phyloP scores from a whole-genome alignment of 2,797 vertebrate species.

The Australoheros facetus region DNA sequence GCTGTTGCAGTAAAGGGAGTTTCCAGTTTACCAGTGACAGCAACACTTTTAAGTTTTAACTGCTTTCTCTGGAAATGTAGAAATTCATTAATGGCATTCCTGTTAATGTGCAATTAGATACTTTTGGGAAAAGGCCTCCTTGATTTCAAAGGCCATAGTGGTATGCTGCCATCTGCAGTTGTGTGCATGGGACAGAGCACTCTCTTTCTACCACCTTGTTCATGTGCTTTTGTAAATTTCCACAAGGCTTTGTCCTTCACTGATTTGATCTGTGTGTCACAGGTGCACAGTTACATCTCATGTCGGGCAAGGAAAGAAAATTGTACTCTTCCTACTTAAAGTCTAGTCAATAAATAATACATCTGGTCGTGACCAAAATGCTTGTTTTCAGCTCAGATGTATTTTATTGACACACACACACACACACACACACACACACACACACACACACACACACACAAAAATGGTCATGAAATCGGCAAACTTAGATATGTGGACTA shows the following conservation, averaged over 20 bases:
- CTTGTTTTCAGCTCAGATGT: neutral
- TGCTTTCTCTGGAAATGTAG: constrained; percentile 16
- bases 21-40: constrained; percentile 23
- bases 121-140: constrained; percentile 40
- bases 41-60: constrained; percentile 8
- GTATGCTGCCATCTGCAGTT: constrained; percentile 80
- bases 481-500: neutral
- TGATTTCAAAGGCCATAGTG: constrained; percentile 61
- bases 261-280: neutral
- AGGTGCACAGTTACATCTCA: constrained; percentile 1
- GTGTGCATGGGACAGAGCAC: constrained; percentile 38
- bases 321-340: constrained; percentile 10
- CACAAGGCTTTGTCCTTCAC: neutral
- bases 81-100: constrained; percentile 44
- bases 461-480: neutral
- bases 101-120: constrained; percentile 24
- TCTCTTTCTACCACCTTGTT: constrained; percentile 11
- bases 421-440: neutral
- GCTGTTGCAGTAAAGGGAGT: constrained; percentile 36
- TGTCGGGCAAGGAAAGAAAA: constrained; percentile 24
- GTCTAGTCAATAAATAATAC: constrained; percentile 10
- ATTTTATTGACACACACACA: neutral
- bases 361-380: constrained; percentile 14
- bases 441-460: neutral
- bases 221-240: constrained; percentile 7